Evolutionary conservation across 2,797 vertebrate species (phyloP), one percentile per base, ranked within the genome.

Genomic region (Takifugu ocellatus): DNA sequence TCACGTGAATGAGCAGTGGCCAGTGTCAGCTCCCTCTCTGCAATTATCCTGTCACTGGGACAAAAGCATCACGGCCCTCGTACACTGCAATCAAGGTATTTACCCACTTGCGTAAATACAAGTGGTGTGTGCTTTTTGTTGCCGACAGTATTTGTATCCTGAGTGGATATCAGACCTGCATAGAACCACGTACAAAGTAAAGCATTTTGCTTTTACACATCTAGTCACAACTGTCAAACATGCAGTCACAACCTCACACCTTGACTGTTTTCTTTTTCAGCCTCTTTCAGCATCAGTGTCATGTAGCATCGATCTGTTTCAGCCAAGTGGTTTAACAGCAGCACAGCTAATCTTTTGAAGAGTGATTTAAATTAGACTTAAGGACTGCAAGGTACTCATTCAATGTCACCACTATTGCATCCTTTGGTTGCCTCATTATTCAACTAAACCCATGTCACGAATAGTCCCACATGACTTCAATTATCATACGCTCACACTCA

Each of bases 21-120:
- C 71, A 73, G 67, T 83, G 75, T 78, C 56, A 72, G 68, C 70
- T 83, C 59, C 55, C 51, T 75, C 72, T 72, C 63, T 70, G 66
- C 73, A 85, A 88, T 89, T 86, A 89, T 86, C 71, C 78, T 83
- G 77, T 85, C 84, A 78, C 71, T 54, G 27, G 64, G 75, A 84
- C 67, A 70, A 65, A 83, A 76, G 72, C 72, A 83, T 73, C 67
- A 59, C 56, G 61, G 61, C 66, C 64, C 63, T 75, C 68, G 74
- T 66, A 68, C 56, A 67, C 58, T 24, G 29, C 75, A 82, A 85
- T 84, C 78, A 85, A 77, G 69, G 65, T 82, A 86, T 87, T 85
- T 84, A 84, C 52, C 67, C 68, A 59, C 56, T 54, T 46, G 48
- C 67, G 68, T 46, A 67, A 51, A 49, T 52, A n/a, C 39, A 43